Conservation (phyloP, 1,140 invertebrate genomes). For the Myzus persicae region DNA sequence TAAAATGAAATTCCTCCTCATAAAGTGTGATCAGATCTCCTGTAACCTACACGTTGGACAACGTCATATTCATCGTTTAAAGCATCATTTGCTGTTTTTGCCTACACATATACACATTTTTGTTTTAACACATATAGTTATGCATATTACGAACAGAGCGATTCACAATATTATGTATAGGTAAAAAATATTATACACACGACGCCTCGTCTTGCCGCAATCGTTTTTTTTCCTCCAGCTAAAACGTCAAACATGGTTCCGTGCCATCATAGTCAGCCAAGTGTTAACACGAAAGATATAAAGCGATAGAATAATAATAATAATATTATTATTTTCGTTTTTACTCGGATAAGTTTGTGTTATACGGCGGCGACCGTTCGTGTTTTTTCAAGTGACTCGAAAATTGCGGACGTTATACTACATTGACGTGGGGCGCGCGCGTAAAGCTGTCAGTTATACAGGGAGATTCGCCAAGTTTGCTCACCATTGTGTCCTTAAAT, state of each 20-base stretch:
- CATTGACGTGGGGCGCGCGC: neutral
- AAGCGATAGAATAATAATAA: neutral
- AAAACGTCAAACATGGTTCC: neutral
- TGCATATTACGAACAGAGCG: neutral
- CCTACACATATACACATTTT: no score
- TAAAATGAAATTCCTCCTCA: no score
- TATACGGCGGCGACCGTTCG: neutral
- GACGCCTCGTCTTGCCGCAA: neutral
- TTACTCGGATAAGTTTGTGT: conserved; percentile 15
- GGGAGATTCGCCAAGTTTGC: neutral
- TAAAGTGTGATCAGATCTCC: no score
- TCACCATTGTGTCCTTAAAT: neutral
- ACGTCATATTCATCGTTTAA: no score
- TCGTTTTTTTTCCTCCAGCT: neutral
- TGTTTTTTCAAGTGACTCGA: conserved; percentile 8
- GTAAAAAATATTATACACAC: neutral
- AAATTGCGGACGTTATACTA: neutral
- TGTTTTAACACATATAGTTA: no score
- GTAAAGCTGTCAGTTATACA: neutral
- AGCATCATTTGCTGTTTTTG: no score
- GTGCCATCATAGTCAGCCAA: neutral
- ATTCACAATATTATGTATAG: neutral
- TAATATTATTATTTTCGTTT: conserved; percentile 34
- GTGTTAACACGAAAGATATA: conserved; percentile 19
- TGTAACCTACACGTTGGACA: no score